These are phyloP conservation scores for Drepana falcataria DNA, from an alignment of 2,888 invertebrate species.

Conservation along the genomic window DNA sequence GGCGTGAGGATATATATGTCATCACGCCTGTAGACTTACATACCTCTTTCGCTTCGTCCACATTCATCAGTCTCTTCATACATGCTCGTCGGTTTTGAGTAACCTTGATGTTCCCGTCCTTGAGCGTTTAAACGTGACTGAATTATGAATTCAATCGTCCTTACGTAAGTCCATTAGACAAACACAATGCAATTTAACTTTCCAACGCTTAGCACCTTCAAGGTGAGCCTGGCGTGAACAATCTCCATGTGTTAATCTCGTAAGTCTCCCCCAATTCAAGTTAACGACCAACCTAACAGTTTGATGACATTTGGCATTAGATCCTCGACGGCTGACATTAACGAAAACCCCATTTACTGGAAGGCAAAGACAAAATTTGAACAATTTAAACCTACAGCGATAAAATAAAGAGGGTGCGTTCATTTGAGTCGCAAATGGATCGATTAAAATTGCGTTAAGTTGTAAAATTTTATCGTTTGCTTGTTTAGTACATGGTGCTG, in stretches of 20 bases:
- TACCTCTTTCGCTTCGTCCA: no score
- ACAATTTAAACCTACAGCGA: not conserved
- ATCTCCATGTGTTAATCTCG: constrained; percentile 32
- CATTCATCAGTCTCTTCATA: no score
- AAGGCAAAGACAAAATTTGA: constrained; percentile 1
- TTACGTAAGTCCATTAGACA: no score
- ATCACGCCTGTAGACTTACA: no score
- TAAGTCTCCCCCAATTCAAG: constrained; percentile 29
- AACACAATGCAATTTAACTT: constrained; percentile 1
- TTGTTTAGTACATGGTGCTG: not conserved
- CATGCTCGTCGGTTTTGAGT: no score
- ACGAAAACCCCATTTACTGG: constrained; percentile 1
- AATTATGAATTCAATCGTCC: no score
- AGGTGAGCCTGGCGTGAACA: constrained; percentile 5
- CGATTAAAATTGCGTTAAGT: not conserved
- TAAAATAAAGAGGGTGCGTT: constrained; percentile 2
- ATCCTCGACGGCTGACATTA: constrained; percentile 5
- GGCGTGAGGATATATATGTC: no score
- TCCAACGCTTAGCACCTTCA: constrained; percentile 1
- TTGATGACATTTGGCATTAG: constrained; percentile 22
- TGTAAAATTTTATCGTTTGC: not conserved
- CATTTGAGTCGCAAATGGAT: not conserved
- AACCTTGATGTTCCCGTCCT: no score
- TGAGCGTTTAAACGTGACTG: no score
- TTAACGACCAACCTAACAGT: constrained; percentile 24